phyloP scores from a whole-genome alignment of 2,888 invertebrate species.

The Drosophila kambysellisi region DNA sequence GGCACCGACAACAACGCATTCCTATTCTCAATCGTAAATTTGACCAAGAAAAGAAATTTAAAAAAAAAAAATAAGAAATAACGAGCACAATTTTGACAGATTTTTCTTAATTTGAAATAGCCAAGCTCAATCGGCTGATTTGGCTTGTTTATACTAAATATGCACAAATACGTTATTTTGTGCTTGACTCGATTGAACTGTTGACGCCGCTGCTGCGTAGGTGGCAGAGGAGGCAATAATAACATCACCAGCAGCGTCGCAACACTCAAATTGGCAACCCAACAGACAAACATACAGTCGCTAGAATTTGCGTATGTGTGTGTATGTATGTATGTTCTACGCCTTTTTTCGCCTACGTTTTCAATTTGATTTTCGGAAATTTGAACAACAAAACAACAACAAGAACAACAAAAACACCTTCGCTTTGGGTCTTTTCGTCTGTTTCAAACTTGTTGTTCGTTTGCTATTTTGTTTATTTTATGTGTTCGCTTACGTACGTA shows the following conservation, averaged over 20 bases:
- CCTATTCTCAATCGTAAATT: conserved; percentile 36
- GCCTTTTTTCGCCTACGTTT: conserved; percentile 77
- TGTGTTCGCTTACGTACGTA: conserved; percentile 62
- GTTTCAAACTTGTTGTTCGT: conserved; percentile 71
- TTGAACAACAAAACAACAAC: conserved; percentile 57
- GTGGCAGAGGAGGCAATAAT: conserved; percentile 41
- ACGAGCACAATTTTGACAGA: conserved; percentile 21
- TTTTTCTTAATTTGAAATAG: conserved; percentile 56
- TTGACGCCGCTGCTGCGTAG: conserved; percentile 46
- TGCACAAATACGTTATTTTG: conserved; percentile 18
- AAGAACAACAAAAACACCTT: conserved; percentile 71
- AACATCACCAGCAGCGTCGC: conserved; percentile 37
- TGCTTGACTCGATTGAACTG: conserved; percentile 44
- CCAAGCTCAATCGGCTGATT: conserved; percentile 70
- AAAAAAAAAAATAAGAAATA: conserved; percentile 8
- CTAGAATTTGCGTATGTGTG: conserved; percentile 14
- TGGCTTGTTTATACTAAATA: conserved; percentile 39
- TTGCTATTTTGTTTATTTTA: conserved; percentile 74
- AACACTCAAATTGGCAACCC: conserved; percentile 67
- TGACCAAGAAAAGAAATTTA: conserved; percentile 15
- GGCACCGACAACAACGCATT: conserved; percentile 33
- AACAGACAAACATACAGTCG: conserved; percentile 24
- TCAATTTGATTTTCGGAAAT: conserved; percentile 71
- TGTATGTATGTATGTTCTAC: conserved; percentile 33
- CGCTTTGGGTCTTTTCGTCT: conserved; percentile 59